Base-by-base conservation (phyloP, 2,113 vertebrate genomes). In the Oostethus manadensis region DNA sequence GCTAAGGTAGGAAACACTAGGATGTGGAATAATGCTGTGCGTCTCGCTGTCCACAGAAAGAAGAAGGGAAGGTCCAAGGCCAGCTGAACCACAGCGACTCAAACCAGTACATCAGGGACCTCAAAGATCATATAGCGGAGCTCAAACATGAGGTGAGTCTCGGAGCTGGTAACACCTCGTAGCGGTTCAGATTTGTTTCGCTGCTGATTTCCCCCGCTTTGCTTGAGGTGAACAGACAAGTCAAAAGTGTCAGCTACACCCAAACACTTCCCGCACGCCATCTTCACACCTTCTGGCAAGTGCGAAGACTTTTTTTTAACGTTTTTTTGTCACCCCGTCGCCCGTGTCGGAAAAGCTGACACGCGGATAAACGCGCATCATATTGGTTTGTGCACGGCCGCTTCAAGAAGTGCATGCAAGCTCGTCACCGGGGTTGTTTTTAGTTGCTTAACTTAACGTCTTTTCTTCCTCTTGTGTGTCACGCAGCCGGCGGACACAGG, bases 21-120 rank as follows among this genome's bases (percentile, higher is more conserved):
- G 5, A 1, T 1, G 29, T 33, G 29, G 3, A 33, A 33, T 33
- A 33, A 33, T 7, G 5, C 29, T 33, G 29, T 33, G 7, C 29
- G 2, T 33, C 29, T 33, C 8, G 29, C 29, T 42, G 38, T 59
- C 77, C 51, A 73, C 89, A 99, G 96, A 98, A 95, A 87, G 96
- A 99, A 94, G 96, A 99, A 89, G 94, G 94, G 53, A 94, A 94
- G 85, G 88, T 99, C 78, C 92, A 97, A 81, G 95, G 95, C n/a
- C 96, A 99, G 63, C 93, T 99, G 71, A 96, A 94, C 89, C 93
- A 91, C 88, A 96, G 93, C 2, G 95, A 98, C 87, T 95, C 93
- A 46, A 94, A 88, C 83, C 97, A 98, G 89, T 96, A 97, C 79
- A 94, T 99, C 79, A 88, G 90, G 51, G 95, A 98, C 77, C 91